phyloP scores from a whole-genome alignment of 2,797 vertebrate species.

The Epinephelus coioides region DNA sequence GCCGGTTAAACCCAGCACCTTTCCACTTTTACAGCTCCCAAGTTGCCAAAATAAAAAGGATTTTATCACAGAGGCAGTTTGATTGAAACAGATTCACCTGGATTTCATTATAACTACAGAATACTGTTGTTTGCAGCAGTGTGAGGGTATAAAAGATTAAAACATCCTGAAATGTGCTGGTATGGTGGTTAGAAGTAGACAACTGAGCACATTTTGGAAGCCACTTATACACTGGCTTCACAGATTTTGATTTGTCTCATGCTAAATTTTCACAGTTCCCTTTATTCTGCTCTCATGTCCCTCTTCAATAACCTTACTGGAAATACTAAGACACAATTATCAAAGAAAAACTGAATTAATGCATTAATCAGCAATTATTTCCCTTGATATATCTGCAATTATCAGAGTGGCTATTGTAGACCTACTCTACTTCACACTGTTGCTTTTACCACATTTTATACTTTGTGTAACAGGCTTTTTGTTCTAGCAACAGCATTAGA shows the following conservation, averaged over 20 bases:
- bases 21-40: constrained; percentile 6
- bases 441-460: not conserved
- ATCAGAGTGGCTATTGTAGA: constrained; percentile 9
- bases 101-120: constrained; percentile 33
- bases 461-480: not conserved
- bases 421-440: not conserved
- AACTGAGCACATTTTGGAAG: constrained; percentile 10
- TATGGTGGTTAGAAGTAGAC: constrained; percentile 19
- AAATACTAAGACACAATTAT: not conserved
- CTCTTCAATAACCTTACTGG: constrained; percentile 12
- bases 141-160: constrained; percentile 32
- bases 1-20: constrained; percentile 12
- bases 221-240: not conserved
- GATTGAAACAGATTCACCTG: constrained; percentile 21
- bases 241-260: constrained; percentile 18
- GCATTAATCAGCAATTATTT: constrained; percentile 33
- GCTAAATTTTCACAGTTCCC: not conserved
- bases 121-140: constrained; percentile 16
- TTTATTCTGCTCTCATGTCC: constrained; percentile 8
- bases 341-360: constrained; percentile 12
- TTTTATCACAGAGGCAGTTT: constrained; percentile 17
- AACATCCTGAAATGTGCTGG: constrained; percentile 24
- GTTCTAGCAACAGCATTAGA: not conserved
- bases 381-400: constrained; percentile 24
- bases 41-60: not conserved